Evolutionary conservation across 2,797 vertebrate genomes (phyloP).

Genomic region (Novumbra hubbsi): DNA sequence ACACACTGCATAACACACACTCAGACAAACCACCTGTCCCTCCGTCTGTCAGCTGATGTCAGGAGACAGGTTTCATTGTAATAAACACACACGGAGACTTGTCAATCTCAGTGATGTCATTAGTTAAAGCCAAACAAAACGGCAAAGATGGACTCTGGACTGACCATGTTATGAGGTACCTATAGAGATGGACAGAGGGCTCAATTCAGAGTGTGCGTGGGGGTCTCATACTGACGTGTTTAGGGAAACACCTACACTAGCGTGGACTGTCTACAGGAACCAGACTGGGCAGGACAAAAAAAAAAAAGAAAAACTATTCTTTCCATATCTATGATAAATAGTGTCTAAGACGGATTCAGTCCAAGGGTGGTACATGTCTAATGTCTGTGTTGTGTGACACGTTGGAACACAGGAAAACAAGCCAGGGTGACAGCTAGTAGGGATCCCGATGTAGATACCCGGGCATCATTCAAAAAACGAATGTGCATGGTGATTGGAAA

Average conservation of each 20-base stretch:
- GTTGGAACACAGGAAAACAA: too few species aligned
- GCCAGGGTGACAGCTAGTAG: too few species aligned
- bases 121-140: neutral
- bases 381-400: too few species aligned
- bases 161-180: neutral
- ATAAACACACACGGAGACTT: neutral
- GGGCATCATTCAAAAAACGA: too few species aligned
- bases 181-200: too few species aligned
- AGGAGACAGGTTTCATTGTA: neutral
- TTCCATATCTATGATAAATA: too few species aligned
- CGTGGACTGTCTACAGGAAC: neutral
- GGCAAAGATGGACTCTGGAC: neutral
- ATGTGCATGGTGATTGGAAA: too few species aligned
- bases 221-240: neutral
- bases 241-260: neutral
- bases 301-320: too few species aligned
- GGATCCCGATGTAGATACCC: too few species aligned
- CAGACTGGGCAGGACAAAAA: neutral
- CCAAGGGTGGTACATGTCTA: too few species aligned
- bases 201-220: neutral
- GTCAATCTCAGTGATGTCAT: neutral
- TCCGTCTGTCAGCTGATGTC: constrained; percentile 3
- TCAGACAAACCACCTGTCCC: too few species aligned
- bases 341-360: too few species aligned
- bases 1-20: neutral